Conservation (phyloP, 2,888 invertebrate genomes). For the Terebella lapidaria region DNA sequence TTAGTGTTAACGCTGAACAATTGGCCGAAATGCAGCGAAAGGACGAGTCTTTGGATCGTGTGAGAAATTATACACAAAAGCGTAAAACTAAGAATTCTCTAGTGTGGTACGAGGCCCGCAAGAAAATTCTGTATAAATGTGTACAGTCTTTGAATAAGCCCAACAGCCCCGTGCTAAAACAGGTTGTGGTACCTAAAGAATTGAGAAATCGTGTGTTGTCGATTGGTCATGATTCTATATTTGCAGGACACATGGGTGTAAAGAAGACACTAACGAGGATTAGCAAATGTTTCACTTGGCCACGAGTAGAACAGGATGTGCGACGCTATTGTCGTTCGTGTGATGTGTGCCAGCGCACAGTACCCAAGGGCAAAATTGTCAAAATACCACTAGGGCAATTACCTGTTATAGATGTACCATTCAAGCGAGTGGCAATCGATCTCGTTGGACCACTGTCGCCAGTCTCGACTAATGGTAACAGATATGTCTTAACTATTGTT, state of each 20-base stretch:
- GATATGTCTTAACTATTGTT: conserved; percentile 12
- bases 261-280: not conserved
- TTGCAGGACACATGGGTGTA: not conserved
- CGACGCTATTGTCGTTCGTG: not conserved
- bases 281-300: not conserved
- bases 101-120: not conserved
- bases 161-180: not conserved
- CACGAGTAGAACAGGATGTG: not conserved
- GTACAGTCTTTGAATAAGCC: not conserved
- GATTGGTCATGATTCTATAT: not conserved
- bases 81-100: not conserved
- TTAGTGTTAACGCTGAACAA: not conserved
- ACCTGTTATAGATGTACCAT: not conserved
- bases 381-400: not conserved
- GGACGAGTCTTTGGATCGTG: not conserved
- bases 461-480: not conserved
- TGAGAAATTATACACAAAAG: not conserved
- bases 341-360: not conserved
- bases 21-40: not conserved
- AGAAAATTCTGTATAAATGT: not conserved
- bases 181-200: not conserved
- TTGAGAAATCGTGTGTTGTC: not conserved
- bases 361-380: not conserved
- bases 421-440: not conserved
- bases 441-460: conserved; percentile 5